These are phyloP conservation scores for Semaprochilodus insignis DNA, from an alignment of 2,797 vertebrate genomes.

Conservation along the genomic window DNA sequence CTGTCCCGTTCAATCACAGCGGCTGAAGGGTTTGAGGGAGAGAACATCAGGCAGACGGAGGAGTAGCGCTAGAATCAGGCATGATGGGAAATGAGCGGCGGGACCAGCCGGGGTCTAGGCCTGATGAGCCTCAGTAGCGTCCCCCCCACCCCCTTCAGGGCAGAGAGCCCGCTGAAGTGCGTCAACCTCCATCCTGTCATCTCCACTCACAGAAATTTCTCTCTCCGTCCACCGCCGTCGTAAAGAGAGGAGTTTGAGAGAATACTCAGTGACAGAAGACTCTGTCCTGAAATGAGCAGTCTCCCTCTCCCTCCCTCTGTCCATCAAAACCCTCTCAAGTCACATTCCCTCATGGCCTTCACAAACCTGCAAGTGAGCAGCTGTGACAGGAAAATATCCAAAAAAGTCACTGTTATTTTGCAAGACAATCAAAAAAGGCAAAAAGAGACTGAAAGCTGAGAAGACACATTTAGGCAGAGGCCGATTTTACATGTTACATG, in stretches of 20 bases:
- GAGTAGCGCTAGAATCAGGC: conserved; percentile 65
- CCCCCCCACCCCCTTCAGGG: conserved; percentile 42
- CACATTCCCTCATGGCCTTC: conserved; percentile 39
- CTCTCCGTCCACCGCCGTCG: conserved; percentile 25
- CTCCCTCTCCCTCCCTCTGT: conserved; percentile 38
- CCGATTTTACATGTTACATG: conserved; percentile 22
- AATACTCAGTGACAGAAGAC: conserved; percentile 51
- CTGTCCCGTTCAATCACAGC: conserved; percentile 87
- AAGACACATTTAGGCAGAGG: conserved; percentile 34
- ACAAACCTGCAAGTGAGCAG: conserved; percentile 32
- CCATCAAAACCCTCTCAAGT: conserved; percentile 49
- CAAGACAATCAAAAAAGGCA: conserved; percentile 70
- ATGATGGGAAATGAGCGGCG: conserved; percentile 71
- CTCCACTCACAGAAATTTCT: conserved; percentile 47
- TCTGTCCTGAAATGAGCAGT: conserved; percentile 55
- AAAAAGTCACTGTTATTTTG: conserved; percentile 75
- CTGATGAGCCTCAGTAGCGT: conserved; percentile 63
- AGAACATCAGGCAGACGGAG: conserved; percentile 62
- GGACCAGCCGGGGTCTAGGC: conserved; percentile 66
- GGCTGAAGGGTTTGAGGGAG: conserved; percentile 51
- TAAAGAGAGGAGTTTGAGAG: conserved; percentile 38
- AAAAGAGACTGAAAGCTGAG: conserved; percentile 14
- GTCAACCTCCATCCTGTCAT: conserved; percentile 57
- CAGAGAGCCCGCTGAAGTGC: conserved; percentile 52
- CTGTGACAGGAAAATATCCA: conserved; percentile 50